Evolutionary conservation across 2,888 invertebrate species (phyloP).

Genomic region (Meloe dianella): DNA sequence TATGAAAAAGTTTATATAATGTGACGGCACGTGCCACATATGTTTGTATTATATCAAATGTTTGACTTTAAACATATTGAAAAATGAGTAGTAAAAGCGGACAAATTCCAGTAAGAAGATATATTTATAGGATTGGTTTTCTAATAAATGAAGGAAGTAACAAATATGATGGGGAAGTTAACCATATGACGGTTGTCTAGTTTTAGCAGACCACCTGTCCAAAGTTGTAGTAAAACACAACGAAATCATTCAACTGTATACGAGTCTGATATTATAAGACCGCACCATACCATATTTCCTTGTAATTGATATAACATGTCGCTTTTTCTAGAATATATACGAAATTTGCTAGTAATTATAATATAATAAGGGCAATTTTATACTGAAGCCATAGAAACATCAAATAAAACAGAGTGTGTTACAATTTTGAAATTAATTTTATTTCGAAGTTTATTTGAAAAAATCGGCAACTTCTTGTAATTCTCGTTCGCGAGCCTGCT

Average conservation of each 20-base stretch:
- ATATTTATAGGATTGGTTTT: conserved; percentile 16
- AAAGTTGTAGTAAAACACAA: conserved; percentile 10
- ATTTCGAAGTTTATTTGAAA: conserved; percentile 59
- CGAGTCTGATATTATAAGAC: conserved; percentile 12
- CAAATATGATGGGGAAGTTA: conserved; percentile 26
- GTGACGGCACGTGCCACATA: conserved; percentile 23
- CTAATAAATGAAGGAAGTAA: conserved; percentile 20
- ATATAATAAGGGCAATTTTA: conserved; percentile 6
- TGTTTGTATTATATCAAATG: conserved; percentile 23
- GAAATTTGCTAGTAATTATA: not conserved
- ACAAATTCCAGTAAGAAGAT: conserved; percentile 20
- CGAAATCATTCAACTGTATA: conserved; percentile 21
- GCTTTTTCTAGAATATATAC: too few species aligned
- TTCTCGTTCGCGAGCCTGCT: conserved; percentile 75
- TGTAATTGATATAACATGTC: conserved; percentile 27
- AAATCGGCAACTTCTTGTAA: conserved; percentile 79
- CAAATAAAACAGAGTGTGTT: not conserved
- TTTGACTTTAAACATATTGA: too few species aligned
- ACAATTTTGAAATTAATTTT: not conserved
- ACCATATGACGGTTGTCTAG: conserved; percentile 28
- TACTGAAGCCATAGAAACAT: not conserved
- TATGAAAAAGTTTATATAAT: not conserved
- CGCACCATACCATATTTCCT: conserved; percentile 24
- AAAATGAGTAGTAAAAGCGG: conserved; percentile 10
- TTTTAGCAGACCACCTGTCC: conserved; percentile 23